A percentile compares a stretch with the other conserved stretches of the same genome.
Conservation (phyloP, 2,797 vertebrate genomes). For the Sebastolobus altivelis region DNA sequence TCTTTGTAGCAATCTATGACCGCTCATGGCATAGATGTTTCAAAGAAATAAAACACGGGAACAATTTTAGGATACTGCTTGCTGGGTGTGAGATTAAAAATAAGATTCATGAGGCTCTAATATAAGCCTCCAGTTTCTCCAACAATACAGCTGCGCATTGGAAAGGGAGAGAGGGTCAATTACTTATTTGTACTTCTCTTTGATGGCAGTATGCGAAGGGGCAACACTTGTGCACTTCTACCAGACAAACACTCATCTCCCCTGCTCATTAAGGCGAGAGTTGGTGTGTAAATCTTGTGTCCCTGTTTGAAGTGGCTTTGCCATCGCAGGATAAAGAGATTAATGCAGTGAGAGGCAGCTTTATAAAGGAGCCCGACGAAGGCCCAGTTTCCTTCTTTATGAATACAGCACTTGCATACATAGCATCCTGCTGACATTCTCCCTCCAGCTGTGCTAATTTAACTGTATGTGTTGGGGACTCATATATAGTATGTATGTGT, state of each 20-base stretch:
- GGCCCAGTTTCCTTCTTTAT: slow-evolving; percentile 42
- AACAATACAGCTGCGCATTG: slow-evolving; percentile 1
- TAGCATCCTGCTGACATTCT: slow-evolving; percentile 51
- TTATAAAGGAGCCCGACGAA: slow-evolving; percentile 32
- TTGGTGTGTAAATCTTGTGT: slow-evolving; percentile 41
- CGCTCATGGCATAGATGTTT: slow-evolving; percentile 52
- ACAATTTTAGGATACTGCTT: slow-evolving; percentile 47
- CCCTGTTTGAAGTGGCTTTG: slow-evolving; percentile 65
- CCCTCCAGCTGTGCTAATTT: slow-evolving; percentile 69
- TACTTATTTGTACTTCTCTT: slow-evolving; percentile 52
- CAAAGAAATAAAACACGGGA: slow-evolving; percentile 53
- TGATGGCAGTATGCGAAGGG: slow-evolving; percentile 25
- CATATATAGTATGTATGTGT: slow-evolving; percentile 36
- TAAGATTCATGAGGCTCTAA: slow-evolving; percentile 36
- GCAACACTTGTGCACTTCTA: slow-evolving; percentile 47
- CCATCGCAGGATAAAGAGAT: slow-evolving; percentile 55
- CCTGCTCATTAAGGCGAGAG: slow-evolving; percentile 61
- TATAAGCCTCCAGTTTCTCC: slow-evolving; percentile 28
- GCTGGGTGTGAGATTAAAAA: slow-evolving; percentile 47
- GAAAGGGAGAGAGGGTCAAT: slow-evolving; percentile 44
- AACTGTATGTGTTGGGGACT: slow-evolving; percentile 59
- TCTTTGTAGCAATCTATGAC: slow-evolving; percentile 57
- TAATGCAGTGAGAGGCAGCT: slow-evolving; percentile 52
- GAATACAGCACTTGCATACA: slow-evolving; percentile 45
- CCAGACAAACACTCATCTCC: slow-evolving; percentile 58